phyloP scores from a whole-genome alignment of 2,797 vertebrate species.

The Enteromius trimaculatus region DNA sequence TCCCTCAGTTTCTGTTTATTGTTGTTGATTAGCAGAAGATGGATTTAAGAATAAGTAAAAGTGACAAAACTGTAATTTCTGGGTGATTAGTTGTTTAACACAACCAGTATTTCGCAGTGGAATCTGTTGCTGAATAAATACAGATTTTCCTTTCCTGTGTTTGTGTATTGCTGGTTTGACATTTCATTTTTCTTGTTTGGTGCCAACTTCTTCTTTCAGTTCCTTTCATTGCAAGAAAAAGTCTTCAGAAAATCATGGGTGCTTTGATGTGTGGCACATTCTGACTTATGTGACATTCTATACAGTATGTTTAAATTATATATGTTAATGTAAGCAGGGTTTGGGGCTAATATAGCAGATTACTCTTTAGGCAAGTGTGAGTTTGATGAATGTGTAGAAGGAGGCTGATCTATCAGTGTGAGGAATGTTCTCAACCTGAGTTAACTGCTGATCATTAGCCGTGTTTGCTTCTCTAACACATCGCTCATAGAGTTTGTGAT shows the following conservation, averaged over 20 bases:
- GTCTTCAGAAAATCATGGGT: not conserved
- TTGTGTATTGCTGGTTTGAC: not conserved
- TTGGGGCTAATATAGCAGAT: not conserved
- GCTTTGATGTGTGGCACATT: not conserved
- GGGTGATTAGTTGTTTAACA: not conserved
- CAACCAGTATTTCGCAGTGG: constrained; percentile 13
- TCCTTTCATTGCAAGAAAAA: constrained; percentile 17
- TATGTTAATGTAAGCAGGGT: not conserved
- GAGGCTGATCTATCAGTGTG: too few relatives aligned
- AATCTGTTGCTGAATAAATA: not conserved
- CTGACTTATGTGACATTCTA: not conserved
- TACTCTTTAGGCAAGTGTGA: not conserved
- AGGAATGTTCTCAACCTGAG: too few relatives aligned
- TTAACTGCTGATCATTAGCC: too few relatives aligned
- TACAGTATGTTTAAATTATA: not conserved
- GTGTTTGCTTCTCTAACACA: too few relatives aligned
- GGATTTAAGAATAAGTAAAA: not conserved
- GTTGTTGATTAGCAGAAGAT: not conserved
- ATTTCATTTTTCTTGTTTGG: not conserved
- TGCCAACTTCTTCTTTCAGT: constrained; percentile 41
- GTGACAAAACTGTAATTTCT: not conserved
- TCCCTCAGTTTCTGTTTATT: not conserved
- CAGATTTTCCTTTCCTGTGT: not conserved
- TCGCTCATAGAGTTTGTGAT: too few relatives aligned
- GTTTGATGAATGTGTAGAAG: not conserved